Base-by-base conservation (phyloP, 2,888 invertebrate genomes). In the Hymenopus coronatus region DNA sequence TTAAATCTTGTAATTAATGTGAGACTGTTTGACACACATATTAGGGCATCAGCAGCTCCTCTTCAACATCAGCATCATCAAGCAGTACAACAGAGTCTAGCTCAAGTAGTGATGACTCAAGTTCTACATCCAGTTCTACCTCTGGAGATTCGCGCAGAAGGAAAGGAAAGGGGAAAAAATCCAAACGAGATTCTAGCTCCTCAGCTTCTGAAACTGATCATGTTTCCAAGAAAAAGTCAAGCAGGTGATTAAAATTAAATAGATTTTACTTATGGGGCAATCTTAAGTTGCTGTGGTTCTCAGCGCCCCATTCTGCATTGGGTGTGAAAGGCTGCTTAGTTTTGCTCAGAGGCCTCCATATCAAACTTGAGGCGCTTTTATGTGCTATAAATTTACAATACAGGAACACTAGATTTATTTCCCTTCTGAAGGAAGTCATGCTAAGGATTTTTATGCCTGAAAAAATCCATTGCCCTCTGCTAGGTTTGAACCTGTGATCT, bases 1-100 rank as follows among this genome's bases (percentile, higher is more conserved):
- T 7, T 40, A 8, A 14, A 1, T 14, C 0, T 54, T 54, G 15
- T 54, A 3, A 15, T 54, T 54, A 54, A 70, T 20, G 40, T 25
- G 6, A 70, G 54, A 6, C 25, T 83, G 40, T 30, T 83, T 83
- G 27, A 15, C 25, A 83, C 20, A 15, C 30, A 30, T 83, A 81
- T 28, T 46, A 95, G 91, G 94, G 94, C 90, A 96, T 95, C 91
- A 96, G 95, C 92, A 96, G 96, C 89, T 96, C 96, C n/a, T 96
- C 95, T 14, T 95, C 96, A n/a, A 90, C 90, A 88, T 95, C 96
- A 90, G 95, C 95, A 90, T 95, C 95, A 90, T 95, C 95, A 85
- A 95, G 95, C 91, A 95, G 95, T 82, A 95, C 96, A 85, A 95
- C 95, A 89, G 95, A 95, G 85, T 93, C 93, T 6, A 92, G 92